Percentiles rank a stretch among this genome's conserved stretches.
These are phyloP conservation scores for Callithrix jacchus DNA, from an alignment of 2,113 vertebrate genomes.

Conservation along the genomic window DNA sequence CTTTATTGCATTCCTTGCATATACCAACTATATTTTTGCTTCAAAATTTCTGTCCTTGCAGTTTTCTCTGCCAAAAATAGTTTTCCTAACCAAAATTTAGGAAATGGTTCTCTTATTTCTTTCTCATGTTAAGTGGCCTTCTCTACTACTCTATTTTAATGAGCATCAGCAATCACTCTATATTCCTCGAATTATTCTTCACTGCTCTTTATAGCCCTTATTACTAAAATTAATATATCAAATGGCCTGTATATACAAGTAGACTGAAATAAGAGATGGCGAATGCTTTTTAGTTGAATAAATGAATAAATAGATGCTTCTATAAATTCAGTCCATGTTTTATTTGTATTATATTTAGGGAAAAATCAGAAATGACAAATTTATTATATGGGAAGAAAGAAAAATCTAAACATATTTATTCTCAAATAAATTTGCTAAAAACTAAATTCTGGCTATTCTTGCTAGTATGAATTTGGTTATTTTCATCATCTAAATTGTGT, in stretches of 20 bases:
- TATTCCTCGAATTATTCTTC: neutral
- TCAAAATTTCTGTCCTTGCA: neutral
- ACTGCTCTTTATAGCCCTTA: neutral
- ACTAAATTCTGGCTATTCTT: neutral
- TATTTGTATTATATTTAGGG: neutral
- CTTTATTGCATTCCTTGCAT: neutral
- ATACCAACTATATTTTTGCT: neutral
- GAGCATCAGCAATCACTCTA: neutral
- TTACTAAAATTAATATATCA: neutral
- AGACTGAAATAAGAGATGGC: neutral
- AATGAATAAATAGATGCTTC: neutral
- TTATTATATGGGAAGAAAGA: neutral
- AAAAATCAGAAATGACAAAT: neutral
- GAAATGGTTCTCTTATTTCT: neutral
- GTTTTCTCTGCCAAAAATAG: neutral
- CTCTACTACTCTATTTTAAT: neutral
- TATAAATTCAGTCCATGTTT: neutral
- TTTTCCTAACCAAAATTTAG: neutral
- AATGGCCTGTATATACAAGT: neutral
- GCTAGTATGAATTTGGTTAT: neutral
- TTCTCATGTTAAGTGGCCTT: conserved; percentile 1
- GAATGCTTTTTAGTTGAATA: neutral
- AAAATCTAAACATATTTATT: neutral
- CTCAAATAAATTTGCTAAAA: neutral
- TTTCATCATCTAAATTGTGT: neutral